A percentile compares a stretch with the other conserved stretches of the same genome.
Conservation (phyloP, 2,888 invertebrate species). For the Heliconius ismenius region DNA sequence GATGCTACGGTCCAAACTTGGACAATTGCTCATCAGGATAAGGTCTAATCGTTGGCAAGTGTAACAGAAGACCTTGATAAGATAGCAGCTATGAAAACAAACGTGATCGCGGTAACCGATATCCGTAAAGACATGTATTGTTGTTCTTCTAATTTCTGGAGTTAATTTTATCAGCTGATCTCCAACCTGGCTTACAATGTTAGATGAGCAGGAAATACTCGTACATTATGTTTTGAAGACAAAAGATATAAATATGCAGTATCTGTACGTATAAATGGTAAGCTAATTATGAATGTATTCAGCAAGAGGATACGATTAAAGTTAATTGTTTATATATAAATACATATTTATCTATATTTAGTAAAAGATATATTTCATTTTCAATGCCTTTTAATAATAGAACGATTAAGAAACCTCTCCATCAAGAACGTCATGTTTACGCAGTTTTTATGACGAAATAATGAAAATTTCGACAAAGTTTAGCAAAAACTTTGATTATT, state of each 20-base stretch:
- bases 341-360: background rate
- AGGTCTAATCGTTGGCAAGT: slow-evolving; percentile 23
- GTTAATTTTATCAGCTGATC: background rate
- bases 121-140: background rate
- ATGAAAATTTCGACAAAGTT: slow-evolving; percentile 1
- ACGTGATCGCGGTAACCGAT: slow-evolving; percentile 26
- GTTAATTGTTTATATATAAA: too few relatives aligned
- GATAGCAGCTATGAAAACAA: slow-evolving; percentile 36
- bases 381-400: background rate
- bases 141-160: background rate
- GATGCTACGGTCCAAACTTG: slow-evolving; percentile 19
- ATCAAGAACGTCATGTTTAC: slow-evolving; percentile 1
- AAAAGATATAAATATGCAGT: slow-evolving; percentile 11
- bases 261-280: background rate
- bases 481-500: background rate
- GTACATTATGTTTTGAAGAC: background rate
- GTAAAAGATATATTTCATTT: background rate
- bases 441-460: slow-evolving; percentile 2
- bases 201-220: background rate
- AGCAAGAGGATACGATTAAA: background rate
- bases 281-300: slow-evolving; percentile 11
- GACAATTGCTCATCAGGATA: slow-evolving; percentile 9
- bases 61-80: slow-evolving; percentile 32
- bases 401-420: background rate
- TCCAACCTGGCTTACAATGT: background rate